Evolutionary conservation across 2,797 vertebrate species (phyloP).

Genomic region (Myiotriccus ornatus): DNA sequence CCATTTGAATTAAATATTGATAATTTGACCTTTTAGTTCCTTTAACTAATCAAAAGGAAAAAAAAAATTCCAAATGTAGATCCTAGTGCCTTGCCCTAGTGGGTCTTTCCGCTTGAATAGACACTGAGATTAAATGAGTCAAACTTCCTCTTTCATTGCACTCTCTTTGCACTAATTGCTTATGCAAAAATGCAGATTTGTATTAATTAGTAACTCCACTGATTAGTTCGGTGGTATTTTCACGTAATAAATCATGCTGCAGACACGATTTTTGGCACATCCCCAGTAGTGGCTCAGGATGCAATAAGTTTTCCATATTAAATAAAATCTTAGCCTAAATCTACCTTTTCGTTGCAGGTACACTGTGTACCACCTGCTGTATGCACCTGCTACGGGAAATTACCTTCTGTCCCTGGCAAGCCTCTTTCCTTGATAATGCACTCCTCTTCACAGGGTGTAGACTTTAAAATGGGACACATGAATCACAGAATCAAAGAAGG

Average conservation of each 20-base stretch:
- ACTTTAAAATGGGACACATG: constrained; percentile 54
- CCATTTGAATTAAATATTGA: constrained; percentile 85
- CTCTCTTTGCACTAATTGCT: constrained; percentile 85
- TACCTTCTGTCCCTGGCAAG: constrained; percentile 74
- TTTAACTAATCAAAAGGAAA: constrained; percentile 83
- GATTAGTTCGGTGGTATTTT: constrained; percentile 88
- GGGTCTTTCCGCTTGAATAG: constrained; percentile 82
- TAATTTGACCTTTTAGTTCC: constrained; percentile 84
- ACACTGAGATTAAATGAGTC: constrained; percentile 84
- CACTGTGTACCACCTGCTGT: constrained; percentile 81
- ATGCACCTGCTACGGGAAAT: constrained; percentile 78
- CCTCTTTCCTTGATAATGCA: constrained; percentile 46
- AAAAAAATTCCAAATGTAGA: constrained; percentile 75
- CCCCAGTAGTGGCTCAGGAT: constrained; percentile 80
- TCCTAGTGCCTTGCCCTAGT: constrained; percentile 77
- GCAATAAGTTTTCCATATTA: constrained; percentile 80
- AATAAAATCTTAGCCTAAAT: constrained; percentile 80
- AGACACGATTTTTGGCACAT: constrained; percentile 83
- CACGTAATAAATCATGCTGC: constrained; percentile 86
- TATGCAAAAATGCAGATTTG: constrained; percentile 92
- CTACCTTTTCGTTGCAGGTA: constrained; percentile 80
- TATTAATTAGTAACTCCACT: constrained; percentile 91
- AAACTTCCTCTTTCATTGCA: constrained; percentile 83
- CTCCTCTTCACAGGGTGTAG: constrained; percentile 44
- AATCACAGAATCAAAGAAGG: constrained; percentile 23